phyloP scores from a whole-genome alignment of 2,113 vertebrate genomes.

The Phoxinus phoxinus region DNA sequence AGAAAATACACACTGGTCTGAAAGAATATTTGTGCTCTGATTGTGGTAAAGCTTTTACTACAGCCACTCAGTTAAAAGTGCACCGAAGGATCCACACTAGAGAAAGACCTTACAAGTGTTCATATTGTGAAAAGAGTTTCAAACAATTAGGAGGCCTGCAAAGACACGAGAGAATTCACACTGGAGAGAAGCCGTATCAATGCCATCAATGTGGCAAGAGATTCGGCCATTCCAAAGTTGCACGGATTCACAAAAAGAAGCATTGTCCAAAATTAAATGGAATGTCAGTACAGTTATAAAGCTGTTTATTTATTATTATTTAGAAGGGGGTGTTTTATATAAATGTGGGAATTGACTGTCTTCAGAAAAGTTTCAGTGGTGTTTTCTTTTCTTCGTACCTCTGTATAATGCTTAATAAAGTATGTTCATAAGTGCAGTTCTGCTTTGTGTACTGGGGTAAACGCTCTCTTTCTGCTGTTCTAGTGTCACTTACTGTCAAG shows the following conservation, averaged over 20 bases:
- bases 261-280: not conserved
- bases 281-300: no score
- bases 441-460: no score
- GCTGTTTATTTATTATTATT: no score
- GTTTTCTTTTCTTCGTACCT: no score
- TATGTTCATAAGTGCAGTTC: no score
- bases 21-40: not conserved
- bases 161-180: not conserved
- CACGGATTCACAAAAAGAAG: not conserved
- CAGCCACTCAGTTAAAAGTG: not conserved
- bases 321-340: no score
- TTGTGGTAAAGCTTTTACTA: not conserved
- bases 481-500: no score
- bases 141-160: not conserved
- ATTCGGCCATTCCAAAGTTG: not conserved
- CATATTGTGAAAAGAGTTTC: not conserved
- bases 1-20: not conserved
- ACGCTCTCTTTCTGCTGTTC: no score
- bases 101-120: constrained; percentile 9
- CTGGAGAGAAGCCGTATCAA: not conserved
- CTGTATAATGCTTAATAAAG: no score
- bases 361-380: no score
- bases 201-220: not conserved
- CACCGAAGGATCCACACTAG: not conserved
- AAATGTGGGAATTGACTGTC: no score